Base-by-base conservation (phyloP, 1,140 invertebrate genomes). In the Drosophila kikkawai region DNA sequence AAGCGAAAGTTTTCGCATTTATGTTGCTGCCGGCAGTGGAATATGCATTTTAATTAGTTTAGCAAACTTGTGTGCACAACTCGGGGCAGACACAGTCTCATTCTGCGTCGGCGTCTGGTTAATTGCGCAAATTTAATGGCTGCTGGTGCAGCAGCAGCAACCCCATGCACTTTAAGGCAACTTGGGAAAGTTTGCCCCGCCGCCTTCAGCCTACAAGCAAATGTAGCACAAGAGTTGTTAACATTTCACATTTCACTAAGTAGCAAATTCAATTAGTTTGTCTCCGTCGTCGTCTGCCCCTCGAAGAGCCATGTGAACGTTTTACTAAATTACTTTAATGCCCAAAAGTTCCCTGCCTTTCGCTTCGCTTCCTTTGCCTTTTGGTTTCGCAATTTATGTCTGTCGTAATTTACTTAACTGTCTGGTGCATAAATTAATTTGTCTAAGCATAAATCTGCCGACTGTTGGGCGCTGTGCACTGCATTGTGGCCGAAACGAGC, bases 1-100 rank as follows among this genome's bases (percentile, higher is more conserved):
- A 66, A 74, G 73, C 80, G 74, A 87, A 90, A 87, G 80, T 88
- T 87, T 87, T 90, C 63, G 65, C 84, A 88, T 90, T 87, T 87
- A 84, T 90, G 84, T 81, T 73, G 81, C 69, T 74, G 68, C 64
- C 17, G 58, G 37, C 39, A 37, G 57, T 68, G 87, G 83, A 87
- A 87, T 87, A 87, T 87, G 84, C 85, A 88, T 87, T 87, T 87
- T 87, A 87, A 87, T 87, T 87, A 87, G 84, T 87, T 87, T 87
- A 87, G 84, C 74, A 80, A 84, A 87, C 84, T 87, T 87, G 34
- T 32, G 84, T 45, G 84, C 48, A 57, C 45, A 60, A 71, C 75
- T 69, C 29, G 68, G 32, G 58, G 45, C 53, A 84, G 71, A 60
- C 67, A 69, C 68, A 53, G 51, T 5, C 53, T 36, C 26, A 53